Evolutionary conservation across 2,888 invertebrate species (phyloP).

Genomic region (Rapana venosa): DNA sequence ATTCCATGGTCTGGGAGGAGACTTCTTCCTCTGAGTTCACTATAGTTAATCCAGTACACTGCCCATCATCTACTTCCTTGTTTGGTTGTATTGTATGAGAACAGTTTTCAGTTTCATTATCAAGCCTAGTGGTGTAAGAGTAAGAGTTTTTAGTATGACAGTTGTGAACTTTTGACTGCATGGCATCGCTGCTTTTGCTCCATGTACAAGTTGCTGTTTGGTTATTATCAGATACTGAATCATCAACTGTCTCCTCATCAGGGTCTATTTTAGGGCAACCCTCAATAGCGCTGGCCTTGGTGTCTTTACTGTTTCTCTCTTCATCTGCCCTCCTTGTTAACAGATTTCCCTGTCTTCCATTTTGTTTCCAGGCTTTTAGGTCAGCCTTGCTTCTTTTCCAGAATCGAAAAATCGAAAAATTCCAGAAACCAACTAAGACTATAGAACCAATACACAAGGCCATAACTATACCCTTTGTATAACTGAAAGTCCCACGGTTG

Average conservation of each 20-base stretch:
- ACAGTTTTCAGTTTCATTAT: too few species aligned
- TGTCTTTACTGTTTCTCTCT: background rate
- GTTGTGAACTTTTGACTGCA: too few species aligned
- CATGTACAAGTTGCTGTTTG: too few species aligned
- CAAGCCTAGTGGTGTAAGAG: too few species aligned
- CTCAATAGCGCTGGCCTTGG: background rate
- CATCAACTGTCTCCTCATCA: background rate
- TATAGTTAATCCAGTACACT: too few species aligned
- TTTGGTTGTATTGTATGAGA: too few species aligned
- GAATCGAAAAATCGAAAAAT: conserved; percentile 26
- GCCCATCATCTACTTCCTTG: too few species aligned
- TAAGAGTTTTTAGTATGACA: too few species aligned
- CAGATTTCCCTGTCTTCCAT: background rate
- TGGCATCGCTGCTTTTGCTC: too few species aligned
- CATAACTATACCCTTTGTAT: background rate
- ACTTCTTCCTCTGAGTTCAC: too few species aligned
- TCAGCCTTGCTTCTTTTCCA: background rate
- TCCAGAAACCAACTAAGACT: conserved; percentile 15
- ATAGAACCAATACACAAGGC: background rate
- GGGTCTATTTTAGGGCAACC: background rate
- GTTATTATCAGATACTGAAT: background rate
- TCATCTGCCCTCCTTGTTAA: background rate
- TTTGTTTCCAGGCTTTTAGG: background rate
- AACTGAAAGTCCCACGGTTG: background rate
- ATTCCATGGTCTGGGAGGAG: too few species aligned